phyloP scores from a whole-genome alignment of 2,797 vertebrate genomes.

The Numenius phaeopus region DNA sequence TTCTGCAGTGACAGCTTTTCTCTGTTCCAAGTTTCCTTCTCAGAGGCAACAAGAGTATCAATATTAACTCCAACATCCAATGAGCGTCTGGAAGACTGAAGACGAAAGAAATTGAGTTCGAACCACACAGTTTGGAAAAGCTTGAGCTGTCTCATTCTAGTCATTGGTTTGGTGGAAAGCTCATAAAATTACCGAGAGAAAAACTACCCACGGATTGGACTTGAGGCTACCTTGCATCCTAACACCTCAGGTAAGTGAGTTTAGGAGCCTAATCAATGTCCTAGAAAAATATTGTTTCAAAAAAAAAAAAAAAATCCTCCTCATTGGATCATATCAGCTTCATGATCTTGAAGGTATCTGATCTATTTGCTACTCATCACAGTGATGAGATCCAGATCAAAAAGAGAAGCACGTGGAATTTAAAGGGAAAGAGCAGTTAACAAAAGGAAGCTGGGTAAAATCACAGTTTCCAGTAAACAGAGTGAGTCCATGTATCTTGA shows the following conservation, averaged over 20 bases:
- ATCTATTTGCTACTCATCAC: background rate
- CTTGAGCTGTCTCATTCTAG: background rate
- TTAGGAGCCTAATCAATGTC: background rate
- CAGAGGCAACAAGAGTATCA: conserved; percentile 82
- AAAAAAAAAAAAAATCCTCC: background rate
- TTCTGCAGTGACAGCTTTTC: conserved; percentile 88
- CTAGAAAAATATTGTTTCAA: background rate
- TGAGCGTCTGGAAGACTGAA: conserved; percentile 76
- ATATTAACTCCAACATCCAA: conserved; percentile 70
- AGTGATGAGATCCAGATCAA: background rate
- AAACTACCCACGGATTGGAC: background rate
- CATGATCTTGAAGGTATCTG: background rate
- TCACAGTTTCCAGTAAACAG: background rate
- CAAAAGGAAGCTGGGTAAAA: background rate
- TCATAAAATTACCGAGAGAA: background rate
- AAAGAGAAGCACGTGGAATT: background rate
- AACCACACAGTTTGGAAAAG: background rate
- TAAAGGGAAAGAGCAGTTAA: background rate
- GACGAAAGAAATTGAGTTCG: background rate
- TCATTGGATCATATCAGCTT: background rate
- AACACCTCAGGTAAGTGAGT: background rate
- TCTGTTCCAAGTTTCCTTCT: conserved; percentile 88
- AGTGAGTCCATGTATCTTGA: background rate
- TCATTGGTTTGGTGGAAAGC: background rate
- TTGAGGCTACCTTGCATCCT: background rate